Percentiles rank a stretch among this genome's conserved stretches.
Evolutionary conservation across 2,888 invertebrate genomes (phyloP).

Genomic region (Sepioteuthis lessoniana): DNA sequence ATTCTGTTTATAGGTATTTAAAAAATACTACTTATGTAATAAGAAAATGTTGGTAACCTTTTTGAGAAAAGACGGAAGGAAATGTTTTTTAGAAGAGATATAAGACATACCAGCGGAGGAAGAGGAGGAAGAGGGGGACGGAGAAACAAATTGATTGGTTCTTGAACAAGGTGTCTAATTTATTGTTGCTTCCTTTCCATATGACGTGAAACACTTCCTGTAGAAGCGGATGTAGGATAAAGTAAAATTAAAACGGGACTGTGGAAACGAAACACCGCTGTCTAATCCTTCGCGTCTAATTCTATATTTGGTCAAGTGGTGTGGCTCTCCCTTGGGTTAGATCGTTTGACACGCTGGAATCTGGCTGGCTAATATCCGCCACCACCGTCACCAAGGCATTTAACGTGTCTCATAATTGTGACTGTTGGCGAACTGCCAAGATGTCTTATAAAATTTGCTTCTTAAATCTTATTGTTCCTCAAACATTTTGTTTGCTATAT

Average conservation of each 20-base stretch:
- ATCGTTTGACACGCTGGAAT: too few relatives aligned
- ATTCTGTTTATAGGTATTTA: too few relatives aligned
- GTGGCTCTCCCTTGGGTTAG: neutral
- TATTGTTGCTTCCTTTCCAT: neutral
- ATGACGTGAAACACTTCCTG: neutral
- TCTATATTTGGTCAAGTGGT: neutral
- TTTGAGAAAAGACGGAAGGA: neutral
- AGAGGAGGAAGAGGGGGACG: neutral
- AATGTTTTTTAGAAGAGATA: neutral
- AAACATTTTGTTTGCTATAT: too few relatives aligned
- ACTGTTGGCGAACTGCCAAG: too few relatives aligned
- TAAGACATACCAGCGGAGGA: neutral
- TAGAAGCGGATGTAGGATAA: neutral
- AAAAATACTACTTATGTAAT: too few relatives aligned
- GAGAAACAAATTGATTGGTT: neutral
- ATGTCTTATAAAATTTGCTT: too few relatives aligned
- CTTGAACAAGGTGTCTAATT: neutral
- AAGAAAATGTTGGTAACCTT: neutral
- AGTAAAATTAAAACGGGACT: neutral
- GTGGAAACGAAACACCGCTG: neutral
- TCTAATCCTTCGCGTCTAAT: neutral
- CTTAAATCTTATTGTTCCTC: too few relatives aligned
- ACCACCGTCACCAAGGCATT: too few relatives aligned
- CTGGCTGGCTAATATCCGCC: neutral
- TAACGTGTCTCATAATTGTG: too few relatives aligned